Conservation (phyloP, 2,113 vertebrate species). For the Gallinago undulata region DNA sequence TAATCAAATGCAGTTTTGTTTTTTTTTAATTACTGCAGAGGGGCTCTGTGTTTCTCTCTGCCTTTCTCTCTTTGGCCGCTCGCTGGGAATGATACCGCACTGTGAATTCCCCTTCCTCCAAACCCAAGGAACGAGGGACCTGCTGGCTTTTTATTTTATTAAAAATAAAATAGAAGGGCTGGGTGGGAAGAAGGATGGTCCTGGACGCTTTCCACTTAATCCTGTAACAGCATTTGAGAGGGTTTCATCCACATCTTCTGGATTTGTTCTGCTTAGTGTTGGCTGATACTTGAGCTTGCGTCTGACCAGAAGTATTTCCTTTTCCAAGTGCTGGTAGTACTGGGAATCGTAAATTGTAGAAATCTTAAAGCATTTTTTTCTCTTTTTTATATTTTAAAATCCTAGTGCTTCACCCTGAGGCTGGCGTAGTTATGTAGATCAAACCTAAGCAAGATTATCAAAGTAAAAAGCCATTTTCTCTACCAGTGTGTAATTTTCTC, state of each 20-base stretch:
- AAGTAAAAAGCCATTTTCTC: background rate
- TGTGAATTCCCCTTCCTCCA: background rate
- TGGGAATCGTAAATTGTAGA: background rate
- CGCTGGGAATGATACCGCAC: background rate
- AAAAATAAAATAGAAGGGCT: fast-evolving
- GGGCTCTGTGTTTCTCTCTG: background rate
- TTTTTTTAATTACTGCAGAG: background rate
- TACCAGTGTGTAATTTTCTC: background rate
- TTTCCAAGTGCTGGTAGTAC: background rate
- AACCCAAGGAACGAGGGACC: background rate
- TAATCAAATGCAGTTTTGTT: background rate
- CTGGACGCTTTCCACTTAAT: background rate
- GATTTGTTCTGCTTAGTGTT: background rate
- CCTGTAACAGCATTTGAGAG: background rate
- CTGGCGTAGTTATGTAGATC: background rate
- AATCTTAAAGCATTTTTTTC: too few species aligned
- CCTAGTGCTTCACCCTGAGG: background rate
- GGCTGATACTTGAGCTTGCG: background rate
- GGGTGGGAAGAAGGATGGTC: background rate
- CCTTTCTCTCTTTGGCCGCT: background rate
- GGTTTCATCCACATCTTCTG: background rate
- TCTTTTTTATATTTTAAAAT: background rate
- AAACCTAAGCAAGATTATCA: background rate
- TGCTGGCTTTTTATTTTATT: background rate
- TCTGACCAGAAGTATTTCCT: background rate